Conservation (phyloP, 2,113 vertebrate genomes). For the Empidonax traillii region DNA sequence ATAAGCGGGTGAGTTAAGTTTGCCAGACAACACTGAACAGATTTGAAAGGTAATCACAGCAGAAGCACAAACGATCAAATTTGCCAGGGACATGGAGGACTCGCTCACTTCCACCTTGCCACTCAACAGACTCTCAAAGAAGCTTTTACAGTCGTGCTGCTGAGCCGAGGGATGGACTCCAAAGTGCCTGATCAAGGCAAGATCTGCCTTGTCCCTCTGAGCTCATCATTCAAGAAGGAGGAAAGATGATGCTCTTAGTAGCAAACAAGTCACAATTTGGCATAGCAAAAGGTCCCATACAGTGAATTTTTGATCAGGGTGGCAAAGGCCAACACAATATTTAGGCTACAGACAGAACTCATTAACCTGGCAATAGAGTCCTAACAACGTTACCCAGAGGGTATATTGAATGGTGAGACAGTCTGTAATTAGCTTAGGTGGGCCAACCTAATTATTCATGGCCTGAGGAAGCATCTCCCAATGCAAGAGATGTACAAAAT, state of each 20-base stretch:
- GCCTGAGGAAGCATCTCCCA: not conserved
- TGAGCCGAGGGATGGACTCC: not conserved
- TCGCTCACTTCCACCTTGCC: not conserved
- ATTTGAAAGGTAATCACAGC: slow-evolving; percentile 9
- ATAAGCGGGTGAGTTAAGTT: not conserved
- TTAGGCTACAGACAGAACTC: not conserved
- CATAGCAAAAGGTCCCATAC: not conserved
- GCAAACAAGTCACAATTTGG: not conserved
- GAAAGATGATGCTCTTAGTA: not conserved
- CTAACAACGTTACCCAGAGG: not conserved
- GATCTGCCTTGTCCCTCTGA: not conserved
- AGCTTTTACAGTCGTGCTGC: not conserved
- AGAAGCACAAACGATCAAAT: not conserved
- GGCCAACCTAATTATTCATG: slow-evolving; percentile 21
- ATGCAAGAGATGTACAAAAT: not conserved
- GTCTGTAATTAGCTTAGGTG: not conserved
- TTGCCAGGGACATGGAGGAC: not conserved
- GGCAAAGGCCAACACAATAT: not conserved
- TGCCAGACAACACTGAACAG: not conserved
- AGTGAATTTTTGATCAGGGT: not conserved
- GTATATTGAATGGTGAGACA: not conserved
- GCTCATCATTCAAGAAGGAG: not conserved
- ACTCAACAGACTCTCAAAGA: not conserved
- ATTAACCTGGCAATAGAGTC: not conserved
- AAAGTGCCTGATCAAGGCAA: not conserved